Conservation (phyloP, 2,888 invertebrate species). For the Stenurella melanura region DNA sequence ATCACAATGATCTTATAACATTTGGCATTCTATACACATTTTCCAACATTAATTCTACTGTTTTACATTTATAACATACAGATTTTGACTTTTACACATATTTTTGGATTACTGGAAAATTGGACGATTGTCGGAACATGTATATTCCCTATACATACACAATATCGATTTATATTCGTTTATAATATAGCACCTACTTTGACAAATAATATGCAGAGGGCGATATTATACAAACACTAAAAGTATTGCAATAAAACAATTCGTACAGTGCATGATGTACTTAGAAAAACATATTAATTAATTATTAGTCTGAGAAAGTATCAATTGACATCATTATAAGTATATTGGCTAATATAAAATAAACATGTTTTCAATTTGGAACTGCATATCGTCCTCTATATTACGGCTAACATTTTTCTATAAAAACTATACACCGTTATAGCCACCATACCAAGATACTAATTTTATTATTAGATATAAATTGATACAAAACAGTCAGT, state of each 20-base stretch:
- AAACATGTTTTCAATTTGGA: too few relatives aligned
- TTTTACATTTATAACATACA: slow-evolving; percentile 35
- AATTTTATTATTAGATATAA: slow-evolving; percentile 36
- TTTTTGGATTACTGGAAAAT: slow-evolving; percentile 40
- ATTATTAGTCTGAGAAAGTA: too few relatives aligned
- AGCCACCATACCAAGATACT: slow-evolving; percentile 24
- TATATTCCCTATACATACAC: slow-evolving; percentile 23
- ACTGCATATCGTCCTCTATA: neutral
- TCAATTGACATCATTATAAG: too few relatives aligned
- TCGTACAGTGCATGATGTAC: too few relatives aligned
- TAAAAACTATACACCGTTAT: slow-evolving; percentile 28
- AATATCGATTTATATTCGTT: slow-evolving; percentile 24
- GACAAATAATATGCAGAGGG: slow-evolving; percentile 15
- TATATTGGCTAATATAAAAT: too few relatives aligned
- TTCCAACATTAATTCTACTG: slow-evolving; percentile 49
- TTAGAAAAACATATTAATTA: too few relatives aligned
- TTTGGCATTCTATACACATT: slow-evolving; percentile 48
- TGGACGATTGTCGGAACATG: slow-evolving; percentile 51
- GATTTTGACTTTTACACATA: slow-evolving; percentile 43
- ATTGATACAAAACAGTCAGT: slow-evolving; percentile 51
- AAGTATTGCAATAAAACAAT: neutral
- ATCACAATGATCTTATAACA: slow-evolving; percentile 42
- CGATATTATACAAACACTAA: neutral
- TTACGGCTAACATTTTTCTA: slow-evolving; percentile 9
- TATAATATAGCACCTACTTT: slow-evolving; percentile 35